A percentile compares a stretch with the other conserved stretches of the same genome.
Conservation (phyloP, 2,888 invertebrate genomes). For the Punctoribates punctum region DNA sequence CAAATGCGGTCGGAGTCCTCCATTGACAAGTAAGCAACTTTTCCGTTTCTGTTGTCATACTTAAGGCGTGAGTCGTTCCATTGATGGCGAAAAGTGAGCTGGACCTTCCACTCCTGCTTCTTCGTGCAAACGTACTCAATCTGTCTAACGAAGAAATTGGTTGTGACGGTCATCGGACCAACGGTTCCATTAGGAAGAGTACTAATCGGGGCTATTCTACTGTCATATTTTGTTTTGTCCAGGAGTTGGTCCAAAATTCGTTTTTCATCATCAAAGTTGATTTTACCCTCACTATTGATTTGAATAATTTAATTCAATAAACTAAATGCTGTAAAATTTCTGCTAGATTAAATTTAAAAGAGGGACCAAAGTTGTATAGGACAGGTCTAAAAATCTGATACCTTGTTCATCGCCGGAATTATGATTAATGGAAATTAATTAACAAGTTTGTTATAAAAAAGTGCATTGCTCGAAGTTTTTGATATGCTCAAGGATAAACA, state of each 20-base stretch:
- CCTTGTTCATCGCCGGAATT: too few relatives aligned
- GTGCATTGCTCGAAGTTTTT: too few relatives aligned
- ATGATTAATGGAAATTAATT: too few relatives aligned
- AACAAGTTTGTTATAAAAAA: too few relatives aligned
- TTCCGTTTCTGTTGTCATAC: neutral
- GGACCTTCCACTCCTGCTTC: constrained; percentile 17
- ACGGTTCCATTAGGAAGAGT: neutral
- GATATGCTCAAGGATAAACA: too few relatives aligned
- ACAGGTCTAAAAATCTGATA: too few relatives aligned
- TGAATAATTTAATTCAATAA: too few relatives aligned
- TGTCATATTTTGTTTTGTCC: constrained; percentile 10
- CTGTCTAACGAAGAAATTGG: neutral
- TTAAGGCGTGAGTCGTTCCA: constrained; percentile 16
- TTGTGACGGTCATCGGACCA: neutral
- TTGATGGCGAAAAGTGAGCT: constrained; percentile 22
- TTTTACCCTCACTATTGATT: too few relatives aligned
- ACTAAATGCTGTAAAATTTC: too few relatives aligned
- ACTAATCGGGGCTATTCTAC: neutral
- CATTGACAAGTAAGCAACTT: neutral
- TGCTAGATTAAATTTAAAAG: too few relatives aligned
- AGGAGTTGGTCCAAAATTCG: neutral
- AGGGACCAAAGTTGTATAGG: too few relatives aligned
- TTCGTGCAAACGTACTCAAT: neutral
- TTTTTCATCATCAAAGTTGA: too few relatives aligned
- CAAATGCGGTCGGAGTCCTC: neutral